Conservation (phyloP, 2,113 vertebrate species). For the Canis aureus region DNA sequence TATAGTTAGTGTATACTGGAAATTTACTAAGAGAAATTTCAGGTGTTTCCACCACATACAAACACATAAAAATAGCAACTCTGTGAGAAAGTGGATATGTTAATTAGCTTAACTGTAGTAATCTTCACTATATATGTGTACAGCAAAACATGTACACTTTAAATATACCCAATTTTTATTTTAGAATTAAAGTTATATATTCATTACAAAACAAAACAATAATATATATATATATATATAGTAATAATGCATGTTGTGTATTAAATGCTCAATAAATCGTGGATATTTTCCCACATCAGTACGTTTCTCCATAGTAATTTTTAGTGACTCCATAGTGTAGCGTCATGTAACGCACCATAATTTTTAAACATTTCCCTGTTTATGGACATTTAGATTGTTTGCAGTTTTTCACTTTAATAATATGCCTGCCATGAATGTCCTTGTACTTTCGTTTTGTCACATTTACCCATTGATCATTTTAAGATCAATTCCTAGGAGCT, state of each 20-base stretch:
- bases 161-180: background rate
- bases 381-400: background rate
- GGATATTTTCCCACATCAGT: background rate
- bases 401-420: background rate
- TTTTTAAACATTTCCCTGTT: background rate
- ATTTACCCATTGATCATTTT: background rate
- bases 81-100: background rate
- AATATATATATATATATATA: background rate
- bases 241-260: background rate
- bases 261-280: background rate
- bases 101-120: background rate
- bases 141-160: background rate
- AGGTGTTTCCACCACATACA: background rate
- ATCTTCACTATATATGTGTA: background rate
- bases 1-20: background rate
- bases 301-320: background rate
- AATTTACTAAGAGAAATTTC: background rate
- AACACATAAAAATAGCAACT: background rate
- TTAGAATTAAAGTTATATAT: background rate
- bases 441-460: slow-evolving; percentile 10
- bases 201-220: background rate
- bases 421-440: background rate
- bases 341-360: background rate
- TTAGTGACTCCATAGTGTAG: background rate
- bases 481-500: background rate